Evolutionary conservation across 1,140 invertebrate species (phyloP).

Genomic region (Planococcus citri): DNA sequence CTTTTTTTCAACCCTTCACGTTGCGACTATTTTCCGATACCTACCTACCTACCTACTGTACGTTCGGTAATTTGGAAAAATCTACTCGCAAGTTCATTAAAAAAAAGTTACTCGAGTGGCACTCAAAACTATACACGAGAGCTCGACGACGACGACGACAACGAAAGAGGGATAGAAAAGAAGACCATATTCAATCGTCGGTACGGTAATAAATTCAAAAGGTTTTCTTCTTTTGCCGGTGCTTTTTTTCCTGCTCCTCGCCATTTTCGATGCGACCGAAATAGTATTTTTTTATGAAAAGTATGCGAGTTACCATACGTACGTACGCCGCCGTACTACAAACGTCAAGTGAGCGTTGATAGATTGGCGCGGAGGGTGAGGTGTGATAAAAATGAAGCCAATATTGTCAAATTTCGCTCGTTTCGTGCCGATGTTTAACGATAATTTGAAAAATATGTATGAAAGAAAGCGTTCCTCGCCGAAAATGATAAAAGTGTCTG

Average conservation of each 20-base stretch:
- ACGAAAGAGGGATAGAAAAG: neutral
- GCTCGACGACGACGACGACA: neutral
- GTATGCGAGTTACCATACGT: neutral
- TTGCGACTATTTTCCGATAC: neutral
- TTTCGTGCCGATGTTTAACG: neutral
- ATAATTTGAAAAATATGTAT: constrained; percentile 8
- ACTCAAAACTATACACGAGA: neutral
- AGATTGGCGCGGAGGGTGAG: neutral
- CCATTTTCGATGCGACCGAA: neutral
- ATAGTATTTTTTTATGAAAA: neutral
- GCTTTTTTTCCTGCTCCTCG: neutral
- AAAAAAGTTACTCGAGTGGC: neutral
- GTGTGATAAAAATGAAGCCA: neutral
- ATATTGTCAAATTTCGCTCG: neutral
- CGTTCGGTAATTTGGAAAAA: too few species aligned
- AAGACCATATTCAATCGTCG: neutral
- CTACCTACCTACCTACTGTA: too few species aligned
- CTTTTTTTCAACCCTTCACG: neutral
- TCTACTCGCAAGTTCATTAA: neutral
- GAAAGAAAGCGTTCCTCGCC: neutral
- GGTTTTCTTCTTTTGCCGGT: neutral
- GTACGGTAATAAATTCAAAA: neutral
- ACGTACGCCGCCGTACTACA: too few species aligned
- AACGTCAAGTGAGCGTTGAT: neutral
- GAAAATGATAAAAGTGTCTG: neutral